Evolutionary conservation across 1,140 invertebrate species (phyloP), one percentile per base, ranked within the genome.

Genomic region (Drosophila nebulosa): DNA sequence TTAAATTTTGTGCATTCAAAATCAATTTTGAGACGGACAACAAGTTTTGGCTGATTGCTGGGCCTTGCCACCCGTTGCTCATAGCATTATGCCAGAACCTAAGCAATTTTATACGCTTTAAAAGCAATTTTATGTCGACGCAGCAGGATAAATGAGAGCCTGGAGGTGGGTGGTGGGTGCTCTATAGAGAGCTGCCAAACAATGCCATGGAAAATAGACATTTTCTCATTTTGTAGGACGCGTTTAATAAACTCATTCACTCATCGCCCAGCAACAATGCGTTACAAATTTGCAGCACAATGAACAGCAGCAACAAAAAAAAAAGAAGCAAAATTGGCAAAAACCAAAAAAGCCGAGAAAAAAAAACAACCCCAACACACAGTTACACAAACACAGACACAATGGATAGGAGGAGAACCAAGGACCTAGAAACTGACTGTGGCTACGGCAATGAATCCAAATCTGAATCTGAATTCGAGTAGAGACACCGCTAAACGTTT

Each of bases 201-300:
- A 51, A 39, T n/a, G 63, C 18, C 61, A 52, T 53, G 42, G 51
- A 42, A 75, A 75, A 57, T 74, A 66, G 52, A 60, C 58, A 66
- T 60, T 74, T 71, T 74, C 70, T 86, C 72, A 57, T 68, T 74
- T 36, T 26, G 51, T 64, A 85, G 74, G 74, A 53, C 74, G 75
- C 66, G 74, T 72, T 74, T 74, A 68, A 79, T 75, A 69, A 73
- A 74, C 55, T 71, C 74, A 69, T 63, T 59, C 73, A 74, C 74
- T 56, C 42, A 21, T 46, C 39, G 39, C 39, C 39, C 63, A 69
- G 26, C 59, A 66, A 85, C 81, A 85, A 85, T 86, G 69, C 66
- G 74, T 56, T 81, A 78, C 81, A 85, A 86, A 85, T 74, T 85
- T 85, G 78, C 64, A 32, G 60, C 60, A 84, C 80, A 85, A 84